Evolutionary conservation across 92 coral and sea anemone species (phyloP).

Genomic region (Epizoanthus scotinus): DNA sequence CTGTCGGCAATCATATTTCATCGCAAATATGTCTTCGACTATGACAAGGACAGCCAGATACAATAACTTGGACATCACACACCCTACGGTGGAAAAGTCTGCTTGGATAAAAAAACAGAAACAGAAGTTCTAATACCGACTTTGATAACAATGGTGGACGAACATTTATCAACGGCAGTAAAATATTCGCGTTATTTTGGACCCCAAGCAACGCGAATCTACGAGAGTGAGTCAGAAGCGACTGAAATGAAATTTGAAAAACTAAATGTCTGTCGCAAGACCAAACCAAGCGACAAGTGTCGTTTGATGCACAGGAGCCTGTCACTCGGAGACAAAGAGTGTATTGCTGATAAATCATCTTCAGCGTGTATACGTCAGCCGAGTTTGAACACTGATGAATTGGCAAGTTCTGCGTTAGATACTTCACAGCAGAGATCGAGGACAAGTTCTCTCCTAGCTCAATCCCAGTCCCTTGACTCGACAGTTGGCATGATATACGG

Average conservation of each 20-base stretch:
- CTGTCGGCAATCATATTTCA: background rate
- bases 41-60: background rate
- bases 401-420: background rate
- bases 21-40: conserved; percentile 2
- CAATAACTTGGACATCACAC: no score
- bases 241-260: background rate
- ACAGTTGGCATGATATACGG: background rate
- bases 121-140: no score
- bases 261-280: background rate
- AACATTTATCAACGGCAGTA: background rate
- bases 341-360: background rate
- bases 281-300: background rate
- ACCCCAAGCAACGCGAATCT: conserved; percentile 10
- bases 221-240: background rate
- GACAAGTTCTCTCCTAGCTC: background rate
- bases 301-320: background rate
- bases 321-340: background rate
- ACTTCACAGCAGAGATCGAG: background rate
- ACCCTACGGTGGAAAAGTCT: no score
- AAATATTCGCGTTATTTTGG: conserved; percentile 33
- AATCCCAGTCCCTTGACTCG: background rate
- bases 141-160: background rate
- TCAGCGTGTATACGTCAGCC: background rate
- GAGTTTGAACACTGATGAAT: background rate
- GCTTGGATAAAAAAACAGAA: no score